Evolutionary conservation across 2,797 vertebrate genomes (phyloP).

Genomic region (Paguma larvata): DNA sequence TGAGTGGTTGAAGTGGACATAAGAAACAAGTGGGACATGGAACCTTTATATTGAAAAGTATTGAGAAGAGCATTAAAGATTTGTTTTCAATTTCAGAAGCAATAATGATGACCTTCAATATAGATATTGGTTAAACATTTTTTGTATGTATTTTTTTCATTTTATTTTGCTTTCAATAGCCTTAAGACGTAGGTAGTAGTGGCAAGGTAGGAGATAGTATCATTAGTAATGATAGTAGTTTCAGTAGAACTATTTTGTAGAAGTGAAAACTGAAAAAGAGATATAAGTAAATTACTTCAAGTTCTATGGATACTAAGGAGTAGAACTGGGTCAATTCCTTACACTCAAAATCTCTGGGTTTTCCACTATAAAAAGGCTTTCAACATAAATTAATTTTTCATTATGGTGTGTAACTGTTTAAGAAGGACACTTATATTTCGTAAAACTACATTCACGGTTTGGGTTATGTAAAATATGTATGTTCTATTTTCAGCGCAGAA

Average conservation of each 20-base stretch:
- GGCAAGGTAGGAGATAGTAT: neutral
- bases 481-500: neutral
- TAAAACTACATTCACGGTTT: conserved; percentile 9
- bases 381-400: conserved; percentile 43
- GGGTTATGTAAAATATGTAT: neutral
- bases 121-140: neutral
- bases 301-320: neutral
- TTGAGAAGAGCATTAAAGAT: neutral
- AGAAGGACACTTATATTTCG: neutral
- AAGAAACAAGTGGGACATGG: neutral
- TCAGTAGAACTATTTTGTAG: neutral
- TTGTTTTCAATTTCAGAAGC: neutral
- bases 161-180: neutral
- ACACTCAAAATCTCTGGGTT: neutral
- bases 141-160: neutral
- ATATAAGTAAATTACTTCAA: neutral
- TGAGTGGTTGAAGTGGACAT: neutral
- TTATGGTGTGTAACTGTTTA: conserved; percentile 49
- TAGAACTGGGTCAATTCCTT: neutral
- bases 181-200: neutral
- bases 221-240: neutral
- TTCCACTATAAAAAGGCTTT: neutral
- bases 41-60: neutral
- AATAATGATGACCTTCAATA: neutral
- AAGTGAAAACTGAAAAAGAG: neutral